phyloP scores from a whole-genome alignment of 2,113 vertebrate genomes.

The Ptychochromis oligacanthus region DNA sequence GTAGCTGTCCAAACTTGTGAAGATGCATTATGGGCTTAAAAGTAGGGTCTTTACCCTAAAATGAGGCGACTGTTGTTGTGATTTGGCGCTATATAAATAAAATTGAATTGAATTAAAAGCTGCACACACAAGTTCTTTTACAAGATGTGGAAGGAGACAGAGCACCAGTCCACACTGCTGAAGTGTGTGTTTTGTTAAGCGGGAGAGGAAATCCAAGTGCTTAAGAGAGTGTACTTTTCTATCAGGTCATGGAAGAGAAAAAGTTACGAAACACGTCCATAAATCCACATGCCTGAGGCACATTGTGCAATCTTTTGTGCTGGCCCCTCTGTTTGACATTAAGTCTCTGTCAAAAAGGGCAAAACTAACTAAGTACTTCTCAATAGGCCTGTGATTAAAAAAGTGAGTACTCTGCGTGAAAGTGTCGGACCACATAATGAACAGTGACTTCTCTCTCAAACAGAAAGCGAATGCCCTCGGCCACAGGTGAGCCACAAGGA shows the following conservation, averaged over 20 bases:
- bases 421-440: neutral
- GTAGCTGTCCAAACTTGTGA: neutral
- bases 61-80: too few relatives aligned
- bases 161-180: neutral
- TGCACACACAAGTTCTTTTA: neutral
- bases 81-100: too few relatives aligned
- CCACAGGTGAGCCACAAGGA: neutral
- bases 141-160: too few relatives aligned
- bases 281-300: too few relatives aligned
- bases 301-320: too few relatives aligned
- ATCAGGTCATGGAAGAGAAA: neutral
- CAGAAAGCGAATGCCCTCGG: neutral
- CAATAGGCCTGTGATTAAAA: neutral
- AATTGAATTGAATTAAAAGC: too few relatives aligned
- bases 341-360: too few relatives aligned
- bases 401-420: accelerated
- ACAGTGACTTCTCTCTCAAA: neutral
- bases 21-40: neutral
- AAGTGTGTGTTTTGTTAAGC: neutral
- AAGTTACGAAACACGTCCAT: neutral
- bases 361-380: too few relatives aligned
- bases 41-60: too few relatives aligned
- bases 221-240: neutral
- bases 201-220: neutral
- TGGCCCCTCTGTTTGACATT: too few relatives aligned